These are phyloP conservation scores for Trachythela sp. DNA, from an alignment of 64 coral and sea anemone genomes.

Conservation along the genomic window DNA sequence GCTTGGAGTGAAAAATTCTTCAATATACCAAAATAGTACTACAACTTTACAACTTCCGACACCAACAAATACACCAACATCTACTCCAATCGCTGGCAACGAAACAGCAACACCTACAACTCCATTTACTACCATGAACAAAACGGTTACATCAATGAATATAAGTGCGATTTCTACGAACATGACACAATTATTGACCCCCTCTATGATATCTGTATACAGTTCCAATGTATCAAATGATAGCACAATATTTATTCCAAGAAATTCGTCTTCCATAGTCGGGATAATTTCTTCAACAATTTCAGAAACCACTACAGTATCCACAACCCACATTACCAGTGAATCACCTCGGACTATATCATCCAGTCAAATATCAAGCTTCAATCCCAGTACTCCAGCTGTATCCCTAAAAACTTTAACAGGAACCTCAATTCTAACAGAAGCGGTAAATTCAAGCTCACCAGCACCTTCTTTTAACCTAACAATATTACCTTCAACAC, in stretches of 20 bases:
- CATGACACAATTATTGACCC: neutral
- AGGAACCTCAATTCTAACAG: neutral
- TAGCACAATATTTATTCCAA: neutral
- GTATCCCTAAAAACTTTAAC: neutral
- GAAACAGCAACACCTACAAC: neutral
- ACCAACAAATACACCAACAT: neutral
- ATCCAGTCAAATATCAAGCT: neutral
- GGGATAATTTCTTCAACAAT: neutral
- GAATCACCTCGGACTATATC: neutral
- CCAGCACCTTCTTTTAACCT: neutral
- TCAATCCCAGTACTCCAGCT: neutral
- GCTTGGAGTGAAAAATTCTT: neutral
- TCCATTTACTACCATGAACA: no score
- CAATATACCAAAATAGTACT: neutral
- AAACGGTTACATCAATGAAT: no score
- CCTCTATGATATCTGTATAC: neutral
- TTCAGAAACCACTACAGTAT: neutral
- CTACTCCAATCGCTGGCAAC: neutral
- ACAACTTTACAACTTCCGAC: neutral
- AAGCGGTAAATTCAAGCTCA: neutral
- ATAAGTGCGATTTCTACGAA: neutral
- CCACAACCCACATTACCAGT: neutral
- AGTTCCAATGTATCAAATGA: neutral
- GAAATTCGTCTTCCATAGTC: neutral
- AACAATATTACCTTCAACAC: neutral